Evolutionary conservation across 1,140 invertebrate genomes (phyloP).

Genomic region (Pseudoatta argentina): DNA sequence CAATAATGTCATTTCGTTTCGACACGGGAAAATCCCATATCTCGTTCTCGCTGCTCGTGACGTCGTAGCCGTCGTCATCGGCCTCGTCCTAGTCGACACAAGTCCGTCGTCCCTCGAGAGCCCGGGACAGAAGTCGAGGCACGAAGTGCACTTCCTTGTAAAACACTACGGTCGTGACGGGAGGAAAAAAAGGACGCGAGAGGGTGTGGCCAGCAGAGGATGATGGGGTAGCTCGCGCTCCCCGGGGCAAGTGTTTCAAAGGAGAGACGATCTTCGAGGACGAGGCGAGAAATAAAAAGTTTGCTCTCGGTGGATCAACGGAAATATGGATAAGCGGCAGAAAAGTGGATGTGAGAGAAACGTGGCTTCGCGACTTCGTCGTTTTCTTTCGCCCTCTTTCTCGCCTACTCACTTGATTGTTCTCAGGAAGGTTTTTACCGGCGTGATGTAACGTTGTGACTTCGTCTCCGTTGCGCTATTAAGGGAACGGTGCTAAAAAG

Average conservation of each 20-base stretch:
- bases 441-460: slow-evolving; percentile 21
- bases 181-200: slow-evolving; percentile 56
- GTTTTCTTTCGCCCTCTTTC: neutral
- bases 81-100: slow-evolving; percentile 38
- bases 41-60: slow-evolving; percentile 38
- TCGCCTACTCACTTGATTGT: slow-evolving; percentile 17
- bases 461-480: slow-evolving; percentile 30
- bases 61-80: slow-evolving; percentile 14
- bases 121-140: slow-evolving; percentile 73
- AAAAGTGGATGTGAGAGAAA: slow-evolving; percentile 29
- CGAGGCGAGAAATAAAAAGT: slow-evolving; percentile 55
- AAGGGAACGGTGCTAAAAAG: slow-evolving; percentile 17
- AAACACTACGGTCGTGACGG: slow-evolving; percentile 71
- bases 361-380: neutral
- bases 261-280: slow-evolving; percentile 59
- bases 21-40: slow-evolving; percentile 46
- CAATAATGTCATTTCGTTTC: slow-evolving; percentile 59
- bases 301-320: slow-evolving; percentile 54
- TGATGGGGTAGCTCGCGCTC: slow-evolving; percentile 27
- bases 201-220: slow-evolving; percentile 29
- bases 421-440: slow-evolving; percentile 45
- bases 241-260: slow-evolving; percentile 61
- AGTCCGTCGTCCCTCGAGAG: slow-evolving; percentile 65
- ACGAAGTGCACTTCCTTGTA: slow-evolving; percentile 81
- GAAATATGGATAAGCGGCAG: slow-evolving; percentile 60